phyloP scores from a whole-genome alignment of 2,888 invertebrate species.

The Tetrapedia diversipes region DNA sequence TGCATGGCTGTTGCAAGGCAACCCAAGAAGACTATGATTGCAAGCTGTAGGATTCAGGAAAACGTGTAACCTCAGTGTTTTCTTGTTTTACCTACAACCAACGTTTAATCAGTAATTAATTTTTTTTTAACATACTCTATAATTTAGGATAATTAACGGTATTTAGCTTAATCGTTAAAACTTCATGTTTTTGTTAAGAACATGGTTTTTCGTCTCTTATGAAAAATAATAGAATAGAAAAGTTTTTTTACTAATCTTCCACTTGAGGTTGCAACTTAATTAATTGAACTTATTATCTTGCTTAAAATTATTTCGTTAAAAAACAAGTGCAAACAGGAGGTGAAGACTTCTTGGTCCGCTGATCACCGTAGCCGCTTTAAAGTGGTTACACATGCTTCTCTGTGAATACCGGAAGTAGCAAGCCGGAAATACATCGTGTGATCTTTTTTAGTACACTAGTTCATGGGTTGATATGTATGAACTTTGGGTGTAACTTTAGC shows the following conservation, averaged over 20 bases:
- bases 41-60: slow-evolving; percentile 8
- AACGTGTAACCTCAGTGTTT: slow-evolving; percentile 7
- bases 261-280: no score
- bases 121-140: no score
- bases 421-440: slow-evolving; percentile 67
- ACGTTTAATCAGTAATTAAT: no score
- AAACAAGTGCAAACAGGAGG: slow-evolving; percentile 29
- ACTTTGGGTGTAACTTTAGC: slow-evolving; percentile 22
- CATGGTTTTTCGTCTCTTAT: background rate
- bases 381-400: slow-evolving; percentile 60
- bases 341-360: slow-evolving; percentile 54
- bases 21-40: slow-evolving; percentile 47
- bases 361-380: slow-evolving; percentile 47
- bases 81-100: background rate
- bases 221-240: background rate
- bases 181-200: background rate
- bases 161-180: no score
- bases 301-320: slow-evolving; percentile 12
- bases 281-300: background rate
- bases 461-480: background rate
- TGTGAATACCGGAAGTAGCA: slow-evolving; percentile 59
- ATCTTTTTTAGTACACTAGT: slow-evolving; percentile 55
- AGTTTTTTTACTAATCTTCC: no score
- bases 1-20: slow-evolving; percentile 13
- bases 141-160: no score